Percentiles rank a stretch among this genome's conserved stretches.
These are phyloP conservation scores for Drosophila cyrtoloma DNA, from an alignment of 2,888 invertebrate species.

Conservation along the genomic window DNA sequence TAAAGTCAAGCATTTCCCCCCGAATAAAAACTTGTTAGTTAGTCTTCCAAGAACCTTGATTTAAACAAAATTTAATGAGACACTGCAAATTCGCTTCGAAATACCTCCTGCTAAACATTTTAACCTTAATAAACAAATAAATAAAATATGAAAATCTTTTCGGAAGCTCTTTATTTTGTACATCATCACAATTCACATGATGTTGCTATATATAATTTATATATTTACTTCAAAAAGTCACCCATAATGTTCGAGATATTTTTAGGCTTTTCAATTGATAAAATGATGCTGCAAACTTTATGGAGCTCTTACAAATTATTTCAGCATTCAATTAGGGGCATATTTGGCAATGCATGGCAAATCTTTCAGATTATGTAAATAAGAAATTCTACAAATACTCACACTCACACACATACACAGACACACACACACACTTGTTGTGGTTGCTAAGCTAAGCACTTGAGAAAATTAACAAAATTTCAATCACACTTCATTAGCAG, in stretches of 20 bases:
- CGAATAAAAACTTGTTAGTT: not conserved
- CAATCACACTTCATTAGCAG: conserved; percentile 82
- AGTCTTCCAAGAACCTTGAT: not conserved
- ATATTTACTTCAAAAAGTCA: not conserved
- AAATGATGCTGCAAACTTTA: not conserved
- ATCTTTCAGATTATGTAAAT: conserved; percentile 49
- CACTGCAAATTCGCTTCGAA: not conserved
- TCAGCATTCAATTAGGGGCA: conserved; percentile 51
- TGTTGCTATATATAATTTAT: not conserved
- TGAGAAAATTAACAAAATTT: conserved; percentile 81
- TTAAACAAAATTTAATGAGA: not conserved
- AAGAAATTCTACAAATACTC: conserved; percentile 44
- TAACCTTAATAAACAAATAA: not conserved
- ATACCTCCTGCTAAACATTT: not conserved
- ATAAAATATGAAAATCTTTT: not conserved
- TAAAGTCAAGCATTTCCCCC: conserved; percentile 13
- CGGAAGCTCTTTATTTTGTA: not conserved
- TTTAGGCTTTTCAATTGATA: not conserved
- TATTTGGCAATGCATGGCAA: conserved; percentile 49
- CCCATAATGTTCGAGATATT: not conserved
- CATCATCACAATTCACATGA: too few relatives aligned
- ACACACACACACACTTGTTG: not conserved
- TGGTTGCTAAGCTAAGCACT: conserved; percentile 56
- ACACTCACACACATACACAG: conserved; percentile 6
- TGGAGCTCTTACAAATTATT: conserved; percentile 41